Evolutionary conservation across 2,113 vertebrate species (phyloP), one percentile per base, ranked within the genome.

Genomic region (Gila orcuttii): DNA sequence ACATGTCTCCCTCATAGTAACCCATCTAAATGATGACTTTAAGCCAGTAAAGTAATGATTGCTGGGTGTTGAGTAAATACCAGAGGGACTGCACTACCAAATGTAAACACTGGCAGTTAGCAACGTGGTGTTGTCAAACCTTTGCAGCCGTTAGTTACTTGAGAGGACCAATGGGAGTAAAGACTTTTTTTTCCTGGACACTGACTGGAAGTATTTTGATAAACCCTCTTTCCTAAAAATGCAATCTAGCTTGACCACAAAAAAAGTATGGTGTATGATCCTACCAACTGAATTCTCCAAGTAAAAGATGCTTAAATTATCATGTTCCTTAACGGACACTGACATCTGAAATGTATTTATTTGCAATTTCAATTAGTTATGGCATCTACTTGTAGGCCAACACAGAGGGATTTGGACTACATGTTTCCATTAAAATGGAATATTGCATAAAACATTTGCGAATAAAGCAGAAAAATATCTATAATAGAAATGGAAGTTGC

Each of bases 51-150:
- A 15, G 12, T n/a, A n/a, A 62, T 79, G 5, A 59, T 59, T 60
- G 11, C 21, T 1, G 33, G 15, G 11, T 79, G 33, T n/a, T 36
- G 52, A 25, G 7, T 60, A 39, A 42, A 79, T 59, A 79, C 28
- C 11, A 79, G 52, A 60, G 31, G 21, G 19, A 36, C 3, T 59
- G 21, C 21, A 15, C 10, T 60, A n/a, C 21, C 21, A 25, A 45
- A 71, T 71, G 68, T 42, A 78, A 79, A 79, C 76, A n/a, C 1
- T 15, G 31, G 55, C 6, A n/a, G 31, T 23, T 55, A 59, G 28
- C 52, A 78, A 78, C 74, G 9, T 59, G 77, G 19, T 60, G 52
- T 75, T 60, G 55, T 79, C 33, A 74, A 74, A 74, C 10, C 39
- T n/a, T 45, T n/a, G 39, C 39, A 45, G 36, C 36, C 33, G 9